Percentiles rank a stretch among this genome's conserved stretches.
Conservation (phyloP, 2,797 vertebrate genomes). For the Anableps anableps region DNA sequence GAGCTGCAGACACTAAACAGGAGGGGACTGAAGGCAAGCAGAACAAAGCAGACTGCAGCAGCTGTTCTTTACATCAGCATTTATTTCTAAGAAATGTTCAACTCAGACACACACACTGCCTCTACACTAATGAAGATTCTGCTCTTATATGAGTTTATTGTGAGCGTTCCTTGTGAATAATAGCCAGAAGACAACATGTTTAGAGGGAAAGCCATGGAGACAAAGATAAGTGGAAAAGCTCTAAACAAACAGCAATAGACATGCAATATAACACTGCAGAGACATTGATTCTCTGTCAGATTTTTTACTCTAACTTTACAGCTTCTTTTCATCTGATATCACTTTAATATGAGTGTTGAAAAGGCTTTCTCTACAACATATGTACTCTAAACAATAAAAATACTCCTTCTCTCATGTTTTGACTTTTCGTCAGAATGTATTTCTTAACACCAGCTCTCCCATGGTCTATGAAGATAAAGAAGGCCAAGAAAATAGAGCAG, state of each 20-base stretch:
- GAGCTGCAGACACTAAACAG: constrained; percentile 37
- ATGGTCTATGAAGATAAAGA: constrained; percentile 65
- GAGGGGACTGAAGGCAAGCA: constrained; percentile 31
- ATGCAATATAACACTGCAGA: constrained; percentile 4
- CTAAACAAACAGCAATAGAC: constrained; percentile 58
- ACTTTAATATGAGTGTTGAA: constrained; percentile 67
- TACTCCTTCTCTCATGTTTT: constrained; percentile 72
- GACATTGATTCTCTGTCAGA: constrained; percentile 15
- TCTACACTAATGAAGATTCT: constrained; percentile 34
- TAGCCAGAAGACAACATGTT: constrained; percentile 60
- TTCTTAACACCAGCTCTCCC: constrained; percentile 77
- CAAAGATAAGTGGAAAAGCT: constrained; percentile 53
- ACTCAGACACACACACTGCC: constrained; percentile 21
- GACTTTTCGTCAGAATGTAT: constrained; percentile 67
- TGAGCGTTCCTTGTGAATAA: constrained; percentile 56
- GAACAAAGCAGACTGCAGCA: constrained; percentile 49
- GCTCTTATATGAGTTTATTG: constrained; percentile 64
- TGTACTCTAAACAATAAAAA: constrained; percentile 79
- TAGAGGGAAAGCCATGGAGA: constrained; percentile 53
- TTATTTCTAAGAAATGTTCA: constrained; percentile 47
- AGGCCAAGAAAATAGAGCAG: constrained; percentile 24
- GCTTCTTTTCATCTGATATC: constrained; percentile 20
- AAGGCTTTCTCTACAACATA: constrained; percentile 63
- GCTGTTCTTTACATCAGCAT: constrained; percentile 50
- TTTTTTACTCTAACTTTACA: constrained; percentile 7